A percentile compares a stretch with the other conserved stretches of the same genome.
Conservation (phyloP, 2,888 invertebrate species). For the Tenthredo notha region DNA sequence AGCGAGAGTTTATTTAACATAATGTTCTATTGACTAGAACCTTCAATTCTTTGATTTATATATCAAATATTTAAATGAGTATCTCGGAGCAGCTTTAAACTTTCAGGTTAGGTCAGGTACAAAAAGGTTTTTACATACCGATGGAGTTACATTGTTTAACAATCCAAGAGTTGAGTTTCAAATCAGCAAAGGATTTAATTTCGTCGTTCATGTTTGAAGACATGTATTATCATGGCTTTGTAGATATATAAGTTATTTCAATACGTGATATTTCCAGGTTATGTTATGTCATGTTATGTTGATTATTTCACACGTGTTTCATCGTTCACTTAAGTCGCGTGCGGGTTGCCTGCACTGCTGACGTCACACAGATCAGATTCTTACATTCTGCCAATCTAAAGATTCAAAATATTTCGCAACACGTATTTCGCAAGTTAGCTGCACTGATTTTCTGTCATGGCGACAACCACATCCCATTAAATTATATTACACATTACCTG, state of each 20-base stretch:
- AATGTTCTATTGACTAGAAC: background rate
- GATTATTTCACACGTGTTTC: slow-evolving; percentile 1
- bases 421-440: background rate
- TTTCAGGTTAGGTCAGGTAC: slow-evolving; percentile 9
- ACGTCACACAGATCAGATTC: background rate
- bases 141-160: slow-evolving; percentile 85
- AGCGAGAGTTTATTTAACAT: background rate
- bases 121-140: slow-evolving; percentile 79
- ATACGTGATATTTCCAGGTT: background rate
- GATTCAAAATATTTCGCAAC: background rate
- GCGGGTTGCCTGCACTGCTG: background rate
- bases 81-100: background rate
- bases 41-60: background rate
- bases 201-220: slow-evolving; percentile 56
- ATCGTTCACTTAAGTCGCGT: background rate
- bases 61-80: background rate
- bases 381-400: background rate
- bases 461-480: background rate
- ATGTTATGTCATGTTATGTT: background rate
- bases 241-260: background rate
- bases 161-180: slow-evolving; percentile 88
- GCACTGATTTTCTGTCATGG: slow-evolving; percentile 22
- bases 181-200: slow-evolving; percentile 80
- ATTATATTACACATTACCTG: background rate
- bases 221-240: background rate